Conservation (phyloP, 2,113 vertebrate genomes). For the Grallaria varia region DNA sequence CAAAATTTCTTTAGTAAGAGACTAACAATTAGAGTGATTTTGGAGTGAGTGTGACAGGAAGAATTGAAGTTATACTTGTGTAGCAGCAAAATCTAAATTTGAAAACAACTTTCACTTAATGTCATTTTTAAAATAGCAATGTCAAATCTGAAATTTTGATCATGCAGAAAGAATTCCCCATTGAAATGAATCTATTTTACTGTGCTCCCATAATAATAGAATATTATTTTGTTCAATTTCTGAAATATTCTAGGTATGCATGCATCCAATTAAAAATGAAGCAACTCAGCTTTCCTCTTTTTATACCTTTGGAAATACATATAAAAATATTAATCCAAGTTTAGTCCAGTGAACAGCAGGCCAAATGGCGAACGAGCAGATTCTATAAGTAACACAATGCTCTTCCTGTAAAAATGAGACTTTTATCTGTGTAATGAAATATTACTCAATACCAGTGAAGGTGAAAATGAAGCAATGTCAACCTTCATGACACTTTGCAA, state of each 20-base stretch:
- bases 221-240: background rate
- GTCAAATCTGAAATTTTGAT: background rate
- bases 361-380: background rate
- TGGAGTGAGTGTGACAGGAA: background rate
- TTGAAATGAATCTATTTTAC: background rate
- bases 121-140: background rate
- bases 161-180: background rate
- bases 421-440: background rate
- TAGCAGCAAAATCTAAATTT: background rate
- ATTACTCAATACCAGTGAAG: background rate
- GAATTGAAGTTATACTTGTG: background rate
- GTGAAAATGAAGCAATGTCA: background rate
- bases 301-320: background rate
- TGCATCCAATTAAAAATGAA: background rate
- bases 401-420: background rate
- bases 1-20: background rate
- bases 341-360: background rate
- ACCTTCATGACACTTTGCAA: background rate
- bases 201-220: background rate
- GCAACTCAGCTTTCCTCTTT: background rate
- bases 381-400: background rate
- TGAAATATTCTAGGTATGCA: background rate
- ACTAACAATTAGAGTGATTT: background rate
- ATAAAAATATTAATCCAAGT: background rate
- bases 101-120: background rate